A percentile compares a stretch with the other conserved stretches of the same genome.
These are phyloP conservation scores for Eupithecia vulgata DNA, from an alignment of 2,888 invertebrate genomes.

Conservation along the genomic window DNA sequence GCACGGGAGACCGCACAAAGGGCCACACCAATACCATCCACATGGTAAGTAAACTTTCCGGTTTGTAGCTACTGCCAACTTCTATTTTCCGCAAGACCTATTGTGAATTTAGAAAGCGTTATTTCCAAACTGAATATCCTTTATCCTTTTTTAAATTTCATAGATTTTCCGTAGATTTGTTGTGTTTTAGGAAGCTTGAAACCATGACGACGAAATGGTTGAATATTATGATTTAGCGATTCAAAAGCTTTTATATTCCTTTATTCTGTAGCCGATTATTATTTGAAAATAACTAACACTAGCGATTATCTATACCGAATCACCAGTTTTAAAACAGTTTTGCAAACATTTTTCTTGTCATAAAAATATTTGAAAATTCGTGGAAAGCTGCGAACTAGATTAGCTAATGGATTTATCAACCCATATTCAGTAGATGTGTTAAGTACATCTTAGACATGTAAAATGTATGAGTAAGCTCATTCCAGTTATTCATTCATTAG, in stretches of 20 bases:
- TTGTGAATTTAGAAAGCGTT: constrained; percentile 7
- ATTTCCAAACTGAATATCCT: not conserved
- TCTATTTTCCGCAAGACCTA: constrained; percentile 35
- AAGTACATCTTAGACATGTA: constrained; percentile 40
- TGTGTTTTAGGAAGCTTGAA: constrained; percentile 60
- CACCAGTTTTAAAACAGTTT: constrained; percentile 74
- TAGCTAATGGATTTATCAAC: constrained; percentile 74
- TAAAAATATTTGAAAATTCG: constrained; percentile 81
- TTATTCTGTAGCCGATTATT: constrained; percentile 66
- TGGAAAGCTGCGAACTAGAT: constrained; percentile 68
- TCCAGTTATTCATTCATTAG: constrained; percentile 23
- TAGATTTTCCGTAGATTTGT: constrained; percentile 61
- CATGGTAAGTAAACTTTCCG: constrained; percentile 69
- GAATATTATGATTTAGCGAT: constrained; percentile 52
- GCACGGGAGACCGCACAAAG: constrained; percentile 84
- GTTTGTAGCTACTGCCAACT: constrained; percentile 21
- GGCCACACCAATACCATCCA: constrained; percentile 77
- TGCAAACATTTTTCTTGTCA: constrained; percentile 84
- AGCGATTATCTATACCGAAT: constrained; percentile 44
- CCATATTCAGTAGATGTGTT: constrained; percentile 75
- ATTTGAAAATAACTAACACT: constrained; percentile 49
- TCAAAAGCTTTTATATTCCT: constrained; percentile 64
- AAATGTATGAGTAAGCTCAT: constrained; percentile 64
- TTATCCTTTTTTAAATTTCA: not conserved
- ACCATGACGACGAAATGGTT: constrained; percentile 56